Evolutionary conservation across 2,888 invertebrate genomes (phyloP), one percentile per base, ranked within the genome.

Genomic region (Biston stratarius): DNA sequence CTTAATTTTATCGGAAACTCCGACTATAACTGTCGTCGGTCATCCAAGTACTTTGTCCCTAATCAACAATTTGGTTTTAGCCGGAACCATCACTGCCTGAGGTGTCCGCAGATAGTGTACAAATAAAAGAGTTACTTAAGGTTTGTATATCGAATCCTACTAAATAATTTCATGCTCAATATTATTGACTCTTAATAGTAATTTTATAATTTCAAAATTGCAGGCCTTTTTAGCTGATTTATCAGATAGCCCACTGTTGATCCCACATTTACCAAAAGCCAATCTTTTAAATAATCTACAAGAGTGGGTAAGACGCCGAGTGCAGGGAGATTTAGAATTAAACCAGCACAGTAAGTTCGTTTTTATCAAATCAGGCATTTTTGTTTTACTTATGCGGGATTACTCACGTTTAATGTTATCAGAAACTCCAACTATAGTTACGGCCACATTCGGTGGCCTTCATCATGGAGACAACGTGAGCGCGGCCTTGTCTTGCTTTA

Each of bases 241-340:
- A 15, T 82, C 89, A 0, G 81, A 88, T 12, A 84, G 88, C 3
- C 83, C 89, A 0, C 81, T 93, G 15, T 68, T 92, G 14, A 90
- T 91, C 52, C 93, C 93, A 1, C 93, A 93, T 76, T 82, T 93
- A 55, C 93, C 93, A 34, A 74, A 90, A 76, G 89, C 91, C 0
- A 82, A 86, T 71, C 75, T 83, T 12, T 77, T 93, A 24, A 87
- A 85, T 63, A 90, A 88, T 75, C 83, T 93, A 38, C 86, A 86
- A 65, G 90, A 90, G 71, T 90, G 91, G 89, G 86, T 85, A 3
- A 82, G 92, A 44, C 81, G 81, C 63, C 80, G 90, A 60, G 82
- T 92, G 0, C 86, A 87, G 61, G 92, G 92, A 11, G 76, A 80
- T 58, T 47, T 91, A 14, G 76, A 81, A 15, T 74, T 80, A 1